These are phyloP conservation scores for Aepyceros melampus DNA, from an alignment of 2,113 vertebrate genomes.

Conservation along the genomic window DNA sequence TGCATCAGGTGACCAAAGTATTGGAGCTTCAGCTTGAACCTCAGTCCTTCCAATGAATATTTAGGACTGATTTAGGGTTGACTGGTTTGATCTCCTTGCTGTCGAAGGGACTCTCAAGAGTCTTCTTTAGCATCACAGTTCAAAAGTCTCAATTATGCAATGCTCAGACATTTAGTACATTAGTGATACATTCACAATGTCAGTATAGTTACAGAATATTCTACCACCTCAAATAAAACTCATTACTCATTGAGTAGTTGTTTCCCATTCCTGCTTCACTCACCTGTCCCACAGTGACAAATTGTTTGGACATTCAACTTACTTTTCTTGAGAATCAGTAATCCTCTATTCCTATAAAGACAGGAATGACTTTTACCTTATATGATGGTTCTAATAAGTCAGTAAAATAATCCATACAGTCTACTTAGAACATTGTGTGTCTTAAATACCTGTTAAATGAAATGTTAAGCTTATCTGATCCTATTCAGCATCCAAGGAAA, in stretches of 20 bases:
- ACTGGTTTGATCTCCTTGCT: background rate
- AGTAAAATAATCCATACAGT: background rate
- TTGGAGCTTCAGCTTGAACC: background rate
- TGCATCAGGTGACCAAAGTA: background rate
- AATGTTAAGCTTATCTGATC: background rate
- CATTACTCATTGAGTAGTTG: background rate
- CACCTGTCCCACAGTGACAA: background rate
- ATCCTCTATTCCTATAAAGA: background rate
- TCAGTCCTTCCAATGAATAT: background rate
- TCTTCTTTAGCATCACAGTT: background rate
- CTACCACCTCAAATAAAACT: background rate
- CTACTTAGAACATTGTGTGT: background rate
- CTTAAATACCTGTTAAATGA: background rate
- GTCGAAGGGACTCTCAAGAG: background rate
- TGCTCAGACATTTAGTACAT: background rate
- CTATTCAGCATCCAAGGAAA: background rate
- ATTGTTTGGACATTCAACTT: background rate
- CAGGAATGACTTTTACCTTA: background rate
- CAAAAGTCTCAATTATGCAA: background rate
- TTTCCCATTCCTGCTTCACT: background rate
- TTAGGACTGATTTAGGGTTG: background rate
- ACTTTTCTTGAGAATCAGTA: background rate
- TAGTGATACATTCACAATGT: background rate
- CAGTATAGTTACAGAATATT: background rate
- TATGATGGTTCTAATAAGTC: background rate